phyloP scores from a whole-genome alignment of 2,797 vertebrate genomes.

The Megaceryle alcyon region DNA sequence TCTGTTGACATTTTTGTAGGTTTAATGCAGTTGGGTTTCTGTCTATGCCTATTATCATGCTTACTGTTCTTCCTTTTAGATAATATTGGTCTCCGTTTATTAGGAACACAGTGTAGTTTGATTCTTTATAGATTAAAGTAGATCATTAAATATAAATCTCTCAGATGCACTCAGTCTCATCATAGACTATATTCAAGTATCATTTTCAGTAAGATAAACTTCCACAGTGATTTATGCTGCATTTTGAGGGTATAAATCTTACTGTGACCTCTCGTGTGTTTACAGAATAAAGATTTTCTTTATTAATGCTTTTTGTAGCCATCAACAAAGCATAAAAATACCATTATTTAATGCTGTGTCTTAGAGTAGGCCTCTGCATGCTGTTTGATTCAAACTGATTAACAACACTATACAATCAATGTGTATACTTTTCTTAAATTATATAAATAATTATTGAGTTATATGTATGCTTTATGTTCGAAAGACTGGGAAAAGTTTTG shows the following conservation, averaged over 20 bases:
- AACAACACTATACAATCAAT: not conserved
- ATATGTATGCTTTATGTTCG: not conserved
- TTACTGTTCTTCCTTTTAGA: constrained; percentile 28
- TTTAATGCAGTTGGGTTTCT: constrained; percentile 53
- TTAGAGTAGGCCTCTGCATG: not conserved
- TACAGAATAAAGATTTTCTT: constrained; percentile 45
- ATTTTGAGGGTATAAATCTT: constrained; percentile 49
- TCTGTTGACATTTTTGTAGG: constrained; percentile 55
- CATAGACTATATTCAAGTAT: not conserved
- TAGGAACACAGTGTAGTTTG: constrained; percentile 9
- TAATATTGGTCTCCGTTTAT: constrained; percentile 59
- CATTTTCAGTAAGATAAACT: constrained; percentile 55
- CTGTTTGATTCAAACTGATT: not conserved
- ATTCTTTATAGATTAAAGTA: constrained; percentile 64
- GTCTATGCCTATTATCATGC: not conserved
- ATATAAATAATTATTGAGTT: not conserved
- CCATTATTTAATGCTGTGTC: not conserved
- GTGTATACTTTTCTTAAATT: not conserved
- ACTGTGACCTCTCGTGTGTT: not conserved
- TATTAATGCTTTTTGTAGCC: not conserved
- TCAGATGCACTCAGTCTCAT: constrained; percentile 26
- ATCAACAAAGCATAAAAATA: not conserved
- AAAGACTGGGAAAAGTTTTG: not conserved
- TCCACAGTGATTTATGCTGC: constrained; percentile 59
- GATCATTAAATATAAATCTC: constrained; percentile 44